Percentiles rank a stretch among this genome's conserved stretches.
These are phyloP conservation scores for Lanistes nyassanus DNA, from an alignment of 1,140 invertebrate species.

Conservation along the genomic window DNA sequence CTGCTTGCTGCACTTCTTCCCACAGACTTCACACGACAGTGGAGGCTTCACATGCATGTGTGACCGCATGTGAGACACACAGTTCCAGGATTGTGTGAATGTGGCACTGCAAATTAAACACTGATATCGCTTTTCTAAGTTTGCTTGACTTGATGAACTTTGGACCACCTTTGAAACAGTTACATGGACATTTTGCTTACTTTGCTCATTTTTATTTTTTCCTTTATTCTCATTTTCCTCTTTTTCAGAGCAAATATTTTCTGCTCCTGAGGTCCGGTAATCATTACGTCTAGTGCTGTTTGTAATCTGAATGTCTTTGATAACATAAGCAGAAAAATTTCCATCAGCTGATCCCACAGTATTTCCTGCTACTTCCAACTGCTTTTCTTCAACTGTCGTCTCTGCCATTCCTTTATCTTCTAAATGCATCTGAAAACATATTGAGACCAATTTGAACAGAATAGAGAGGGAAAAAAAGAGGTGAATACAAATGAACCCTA, in stretches of 20 bases:
- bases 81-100: conserved; percentile 16
- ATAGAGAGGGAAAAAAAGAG: too few species aligned
- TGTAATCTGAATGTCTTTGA: too few species aligned
- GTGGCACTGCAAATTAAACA: background rate
- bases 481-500: too few species aligned
- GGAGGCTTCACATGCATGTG: background rate
- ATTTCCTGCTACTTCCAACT: too few species aligned
- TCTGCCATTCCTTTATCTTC: too few species aligned
- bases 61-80: conserved; percentile 18
- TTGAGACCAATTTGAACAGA: too few species aligned
- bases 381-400: too few species aligned
- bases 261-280: too few species aligned
- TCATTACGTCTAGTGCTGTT: too few species aligned
- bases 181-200: background rate
- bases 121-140: conserved; percentile 2
- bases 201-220: background rate
- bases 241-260: background rate
- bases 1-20: conserved; percentile 16
- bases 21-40: background rate
- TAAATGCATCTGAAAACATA: too few species aligned
- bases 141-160: background rate
- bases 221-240: background rate
- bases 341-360: too few species aligned
- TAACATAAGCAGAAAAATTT: too few species aligned
- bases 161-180: background rate